These are phyloP conservation scores for Antechinus flavipes DNA, from an alignment of 2,113 vertebrate genomes.

Conservation along the genomic window DNA sequence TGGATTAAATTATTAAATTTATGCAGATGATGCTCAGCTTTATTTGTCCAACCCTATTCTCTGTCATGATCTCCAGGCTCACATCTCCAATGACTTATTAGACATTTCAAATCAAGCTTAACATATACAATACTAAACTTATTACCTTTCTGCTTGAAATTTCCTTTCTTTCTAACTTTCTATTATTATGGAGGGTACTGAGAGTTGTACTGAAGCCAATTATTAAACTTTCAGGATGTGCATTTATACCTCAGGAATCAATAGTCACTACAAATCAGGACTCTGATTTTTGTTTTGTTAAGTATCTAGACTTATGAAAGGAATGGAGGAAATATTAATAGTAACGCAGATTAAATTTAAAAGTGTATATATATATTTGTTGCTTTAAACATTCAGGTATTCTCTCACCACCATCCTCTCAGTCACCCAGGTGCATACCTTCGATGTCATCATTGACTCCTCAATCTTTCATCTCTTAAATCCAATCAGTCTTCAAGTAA, in stretches of 20 bases:
- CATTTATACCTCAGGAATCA: neutral
- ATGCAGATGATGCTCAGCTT: neutral
- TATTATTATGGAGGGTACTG: neutral
- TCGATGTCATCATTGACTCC: too few relatives aligned
- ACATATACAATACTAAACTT: neutral
- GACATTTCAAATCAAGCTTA: neutral
- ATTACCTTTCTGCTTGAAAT: neutral
- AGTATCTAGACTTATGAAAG: neutral
- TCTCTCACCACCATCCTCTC: neutral
- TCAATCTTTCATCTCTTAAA: too few relatives aligned
- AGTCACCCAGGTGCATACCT: neutral
- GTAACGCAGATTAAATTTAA: neutral
- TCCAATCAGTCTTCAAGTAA: neutral
- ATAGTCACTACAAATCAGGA: too few relatives aligned
- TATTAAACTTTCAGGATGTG: neutral
- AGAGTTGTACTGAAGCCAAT: neutral
- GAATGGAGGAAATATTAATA: neutral
- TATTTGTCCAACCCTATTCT: neutral
- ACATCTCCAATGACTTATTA: neutral
- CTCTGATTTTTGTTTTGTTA: neutral
- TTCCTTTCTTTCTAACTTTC: neutral
- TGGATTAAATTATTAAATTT: neutral
- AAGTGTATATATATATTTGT: neutral
- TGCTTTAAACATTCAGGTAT: neutral
- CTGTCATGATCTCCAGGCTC: neutral